Conservation (phyloP, 2,797 vertebrate genomes). For the Enoplosus armatus region DNA sequence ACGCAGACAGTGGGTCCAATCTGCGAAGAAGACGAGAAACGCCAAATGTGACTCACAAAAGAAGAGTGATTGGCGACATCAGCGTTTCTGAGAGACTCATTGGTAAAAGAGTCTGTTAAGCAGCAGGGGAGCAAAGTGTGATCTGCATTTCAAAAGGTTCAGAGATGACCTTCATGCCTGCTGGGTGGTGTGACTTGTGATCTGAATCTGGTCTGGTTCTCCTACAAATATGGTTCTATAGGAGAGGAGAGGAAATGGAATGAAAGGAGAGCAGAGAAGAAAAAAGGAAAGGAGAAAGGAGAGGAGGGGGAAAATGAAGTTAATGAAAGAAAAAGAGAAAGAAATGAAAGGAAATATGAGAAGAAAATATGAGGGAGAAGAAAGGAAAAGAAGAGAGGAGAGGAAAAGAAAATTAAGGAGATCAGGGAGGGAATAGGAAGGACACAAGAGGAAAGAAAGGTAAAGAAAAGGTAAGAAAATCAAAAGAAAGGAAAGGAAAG, state of each 20-base stretch:
- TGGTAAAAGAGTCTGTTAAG: constrained; percentile 21
- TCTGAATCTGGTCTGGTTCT: constrained; percentile 25
- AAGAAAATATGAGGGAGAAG: not conserved
- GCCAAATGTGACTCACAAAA: constrained; percentile 40
- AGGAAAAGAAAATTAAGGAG: not conserved
- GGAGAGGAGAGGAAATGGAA: not conserved
- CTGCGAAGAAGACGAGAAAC: constrained; percentile 13
- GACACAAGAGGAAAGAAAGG: not conserved
- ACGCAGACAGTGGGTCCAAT: constrained; percentile 38
- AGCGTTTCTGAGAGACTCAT: constrained; percentile 6
- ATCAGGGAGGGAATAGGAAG: not conserved
- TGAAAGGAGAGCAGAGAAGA: not conserved
- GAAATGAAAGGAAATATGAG: not conserved
- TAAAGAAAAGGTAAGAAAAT: not conserved
- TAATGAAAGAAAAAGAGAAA: too few relatives aligned
- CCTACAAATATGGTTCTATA: not conserved
- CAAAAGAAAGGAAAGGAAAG: not conserved
- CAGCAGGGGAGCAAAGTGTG: constrained; percentile 16
- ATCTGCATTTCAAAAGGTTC: constrained; percentile 32
- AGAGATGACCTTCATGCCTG: constrained; percentile 29
- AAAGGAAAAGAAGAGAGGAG: not conserved
- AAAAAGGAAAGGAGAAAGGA: not conserved
- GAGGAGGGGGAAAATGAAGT: rapidly evolving
- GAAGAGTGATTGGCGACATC: constrained; percentile 27
- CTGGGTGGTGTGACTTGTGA: not conserved